Percentiles rank a stretch among this genome's conserved stretches.
Evolutionary conservation across 2,113 vertebrate species (phyloP).

Genomic region (Brachirus orientalis): DNA sequence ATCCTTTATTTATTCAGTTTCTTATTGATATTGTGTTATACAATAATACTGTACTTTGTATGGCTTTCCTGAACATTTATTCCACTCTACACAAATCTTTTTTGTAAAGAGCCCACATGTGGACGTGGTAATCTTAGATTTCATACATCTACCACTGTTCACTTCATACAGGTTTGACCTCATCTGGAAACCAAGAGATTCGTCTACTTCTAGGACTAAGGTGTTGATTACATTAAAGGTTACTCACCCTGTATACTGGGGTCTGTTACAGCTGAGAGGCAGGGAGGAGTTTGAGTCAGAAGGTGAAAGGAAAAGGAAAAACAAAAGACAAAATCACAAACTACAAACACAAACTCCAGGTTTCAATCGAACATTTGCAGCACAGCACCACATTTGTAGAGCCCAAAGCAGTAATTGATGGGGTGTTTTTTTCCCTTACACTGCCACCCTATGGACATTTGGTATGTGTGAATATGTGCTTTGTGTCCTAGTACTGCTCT

Average conservation of each 20-base stretch:
- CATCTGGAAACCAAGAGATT: conserved; percentile 14
- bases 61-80: background rate
- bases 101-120: background rate
- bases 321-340: background rate
- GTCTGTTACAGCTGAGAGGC: conserved; percentile 54
- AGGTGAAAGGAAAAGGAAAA: background rate
- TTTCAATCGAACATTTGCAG: background rate
- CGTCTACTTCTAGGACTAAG: background rate
- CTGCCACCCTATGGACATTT: conserved; percentile 52
- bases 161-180: background rate
- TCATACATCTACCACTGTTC: conserved; percentile 1
- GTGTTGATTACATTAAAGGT: conserved; percentile 5
- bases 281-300: conserved; percentile 18
- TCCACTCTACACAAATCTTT: background rate
- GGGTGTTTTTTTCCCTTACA: conserved; percentile 18
- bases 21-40: background rate
- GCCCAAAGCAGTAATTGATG: conserved; percentile 41
- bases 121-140: conserved; percentile 1
- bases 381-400: conserved; percentile 13
- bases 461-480: background rate
- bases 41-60: too few species aligned
- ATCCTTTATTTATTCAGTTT: too few species aligned
- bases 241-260: conserved; percentile 68
- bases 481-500: too few species aligned
- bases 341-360: background rate